phyloP scores from a whole-genome alignment of 2,797 vertebrate species.

The Hapalemur alaotrensis region DNA sequence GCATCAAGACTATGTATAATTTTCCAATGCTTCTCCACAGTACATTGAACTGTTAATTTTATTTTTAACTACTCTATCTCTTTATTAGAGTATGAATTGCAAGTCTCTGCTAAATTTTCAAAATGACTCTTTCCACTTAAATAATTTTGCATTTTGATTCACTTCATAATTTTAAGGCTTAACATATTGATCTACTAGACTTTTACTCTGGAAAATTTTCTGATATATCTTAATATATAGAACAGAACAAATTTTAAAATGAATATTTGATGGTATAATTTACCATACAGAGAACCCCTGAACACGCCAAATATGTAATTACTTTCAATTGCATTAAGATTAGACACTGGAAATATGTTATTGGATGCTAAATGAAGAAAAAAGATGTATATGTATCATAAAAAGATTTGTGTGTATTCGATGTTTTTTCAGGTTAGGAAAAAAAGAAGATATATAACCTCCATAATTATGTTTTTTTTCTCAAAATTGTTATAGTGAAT shows the following conservation, averaged over 20 bases:
- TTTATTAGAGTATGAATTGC: not conserved
- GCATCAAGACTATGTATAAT: not conserved
- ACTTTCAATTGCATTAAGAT: not conserved
- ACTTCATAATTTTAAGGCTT: not conserved
- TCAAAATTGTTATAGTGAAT: not conserved
- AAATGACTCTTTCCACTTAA: not conserved
- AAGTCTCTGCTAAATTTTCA: not conserved
- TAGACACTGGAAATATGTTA: not conserved
- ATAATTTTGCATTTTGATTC: not conserved
- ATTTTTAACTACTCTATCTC: not conserved
- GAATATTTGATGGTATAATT: not conserved
- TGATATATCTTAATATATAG: not conserved
- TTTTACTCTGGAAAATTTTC: not conserved
- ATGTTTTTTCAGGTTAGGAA: not conserved
- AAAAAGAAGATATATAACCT: not conserved
- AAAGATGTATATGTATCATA: not conserved
- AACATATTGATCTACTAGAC: not conserved
- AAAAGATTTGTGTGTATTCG: not conserved
- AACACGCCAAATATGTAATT: not conserved
- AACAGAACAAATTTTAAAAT: not conserved
- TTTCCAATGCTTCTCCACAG: not conserved
- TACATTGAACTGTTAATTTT: not conserved
- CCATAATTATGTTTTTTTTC: not conserved
- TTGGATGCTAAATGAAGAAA: not conserved
- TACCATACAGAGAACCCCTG: not conserved